Conservation (phyloP, 2,797 vertebrate species). For the Muraenolepis orangiensis region DNA sequence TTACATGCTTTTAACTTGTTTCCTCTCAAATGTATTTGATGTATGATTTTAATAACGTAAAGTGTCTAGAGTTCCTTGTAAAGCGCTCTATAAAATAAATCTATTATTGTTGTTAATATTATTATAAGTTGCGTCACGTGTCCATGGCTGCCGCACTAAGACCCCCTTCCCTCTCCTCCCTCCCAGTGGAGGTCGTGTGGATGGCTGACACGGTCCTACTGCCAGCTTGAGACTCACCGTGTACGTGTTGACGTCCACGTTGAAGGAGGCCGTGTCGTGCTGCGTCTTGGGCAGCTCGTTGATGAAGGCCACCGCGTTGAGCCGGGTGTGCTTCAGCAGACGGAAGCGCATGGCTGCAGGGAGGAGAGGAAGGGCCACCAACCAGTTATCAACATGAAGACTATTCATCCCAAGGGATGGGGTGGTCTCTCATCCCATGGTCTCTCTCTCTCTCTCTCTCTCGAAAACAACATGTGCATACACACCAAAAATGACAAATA, state of each 20-base stretch:
- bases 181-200: not conserved
- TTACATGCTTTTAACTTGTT: too few relatives aligned
- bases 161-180: not conserved
- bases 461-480: too few relatives aligned
- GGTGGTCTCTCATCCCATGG: too few relatives aligned
- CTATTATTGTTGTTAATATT: too few relatives aligned
- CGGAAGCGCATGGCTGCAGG: constrained; percentile 77
- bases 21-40: too few relatives aligned
- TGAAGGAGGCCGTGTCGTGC: constrained; percentile 84
- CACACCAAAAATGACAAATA: too few relatives aligned
- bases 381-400: not conserved
- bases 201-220: not conserved
- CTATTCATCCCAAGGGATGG: not conserved
- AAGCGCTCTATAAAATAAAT: too few relatives aligned
- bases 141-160: not conserved
- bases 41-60: too few relatives aligned
- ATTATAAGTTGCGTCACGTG: too few relatives aligned
- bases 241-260: constrained; percentile 84
- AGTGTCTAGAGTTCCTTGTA: too few relatives aligned
- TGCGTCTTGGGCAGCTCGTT: constrained; percentile 90
- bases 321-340: constrained; percentile 83
- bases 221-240: constrained; percentile 81
- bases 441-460: too few relatives aligned
- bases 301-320: constrained; percentile 89
- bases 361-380: not conserved